Base-by-base conservation (phyloP, 2,797 vertebrate species). In the Eurystomus glaucurus region DNA sequence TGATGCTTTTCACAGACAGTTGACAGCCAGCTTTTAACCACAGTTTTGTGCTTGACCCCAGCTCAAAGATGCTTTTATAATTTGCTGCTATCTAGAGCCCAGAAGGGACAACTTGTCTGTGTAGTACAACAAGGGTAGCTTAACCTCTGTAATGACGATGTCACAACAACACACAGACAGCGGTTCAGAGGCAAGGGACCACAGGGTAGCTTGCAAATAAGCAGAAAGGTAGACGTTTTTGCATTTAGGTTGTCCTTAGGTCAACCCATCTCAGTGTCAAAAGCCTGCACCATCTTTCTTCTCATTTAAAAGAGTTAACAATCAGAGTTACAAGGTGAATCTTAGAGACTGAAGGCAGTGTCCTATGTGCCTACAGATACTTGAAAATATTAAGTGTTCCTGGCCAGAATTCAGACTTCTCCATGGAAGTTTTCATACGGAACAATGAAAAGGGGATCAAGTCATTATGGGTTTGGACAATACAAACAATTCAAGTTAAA, bases 401-500 rank as follows among this genome's bases (percentile, higher is more conserved):
- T 57, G 23, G 33, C 25, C 54, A 72, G 35, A 80, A 71, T 19
- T 64, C 64, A 85, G 14, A 64, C 74, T 91, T 89, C 86, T 79
- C 60, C 31, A 60, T n/a, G 7, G 37, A 37, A 37, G 37, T 11
- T 37, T 37, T 37, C 37, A 72, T 83, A 92, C 31, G 11, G 14
- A 95, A 57, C 37, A 26, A 80, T 14, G 26, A 91, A 88, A 92
- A 80, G 17, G 15, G 21, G 39, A 90, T n/a, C 71, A 89, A 39
- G 25, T 54, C 28, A 52, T 92, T 62, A 54, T 3, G 16, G 14
- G 46, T 93, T 90, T 85, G 33, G 68, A 89, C 1, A 3, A 85
- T 20, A 90, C 17, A 95, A 85, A 90, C 43, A 90, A 74, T 21
- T 20, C 19, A 89, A 93, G 41, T 71, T 57, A 93, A 92, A 93